Evolutionary conservation across 64 coral and sea anemone genomes (phyloP).

Genomic region (Montipora foliosa): DNA sequence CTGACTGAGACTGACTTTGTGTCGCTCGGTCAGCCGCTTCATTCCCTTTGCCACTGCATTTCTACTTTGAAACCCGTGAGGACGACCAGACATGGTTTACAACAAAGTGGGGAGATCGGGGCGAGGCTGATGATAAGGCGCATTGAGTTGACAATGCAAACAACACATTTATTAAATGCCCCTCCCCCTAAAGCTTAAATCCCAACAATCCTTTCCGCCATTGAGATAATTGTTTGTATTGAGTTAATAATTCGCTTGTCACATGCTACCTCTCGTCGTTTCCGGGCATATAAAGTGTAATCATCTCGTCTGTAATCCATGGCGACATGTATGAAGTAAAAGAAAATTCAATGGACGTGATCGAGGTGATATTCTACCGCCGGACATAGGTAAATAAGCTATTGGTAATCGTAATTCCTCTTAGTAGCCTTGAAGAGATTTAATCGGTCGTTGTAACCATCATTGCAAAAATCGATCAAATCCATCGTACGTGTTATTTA

Average conservation of each 20-base stretch:
- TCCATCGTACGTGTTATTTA: no score
- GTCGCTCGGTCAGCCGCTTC: no score
- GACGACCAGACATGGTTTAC: no score
- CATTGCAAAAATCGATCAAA: no score
- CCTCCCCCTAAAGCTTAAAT: background rate
- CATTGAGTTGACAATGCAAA: background rate
- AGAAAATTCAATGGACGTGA: background rate
- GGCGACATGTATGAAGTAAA: background rate
- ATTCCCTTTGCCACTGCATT: no score
- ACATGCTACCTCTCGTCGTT: constrained; percentile 1
- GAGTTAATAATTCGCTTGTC: constrained; percentile 32
- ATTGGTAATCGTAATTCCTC: background rate
- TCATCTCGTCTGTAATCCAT: background rate
- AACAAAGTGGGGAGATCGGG: no score
- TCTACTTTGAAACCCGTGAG: no score
- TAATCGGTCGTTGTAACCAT: no score
- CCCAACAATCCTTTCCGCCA: background rate
- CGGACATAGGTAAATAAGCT: background rate
- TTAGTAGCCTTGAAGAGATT: no score
- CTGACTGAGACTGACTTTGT: no score
- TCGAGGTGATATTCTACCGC: background rate
- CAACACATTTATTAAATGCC: background rate
- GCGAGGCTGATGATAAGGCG: no score
- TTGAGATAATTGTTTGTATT: background rate
- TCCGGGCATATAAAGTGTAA: background rate